A percentile compares a stretch with the other conserved stretches of the same genome.
Conservation (phyloP, 2,888 invertebrate genomes). For the Apodemia mormo region DNA sequence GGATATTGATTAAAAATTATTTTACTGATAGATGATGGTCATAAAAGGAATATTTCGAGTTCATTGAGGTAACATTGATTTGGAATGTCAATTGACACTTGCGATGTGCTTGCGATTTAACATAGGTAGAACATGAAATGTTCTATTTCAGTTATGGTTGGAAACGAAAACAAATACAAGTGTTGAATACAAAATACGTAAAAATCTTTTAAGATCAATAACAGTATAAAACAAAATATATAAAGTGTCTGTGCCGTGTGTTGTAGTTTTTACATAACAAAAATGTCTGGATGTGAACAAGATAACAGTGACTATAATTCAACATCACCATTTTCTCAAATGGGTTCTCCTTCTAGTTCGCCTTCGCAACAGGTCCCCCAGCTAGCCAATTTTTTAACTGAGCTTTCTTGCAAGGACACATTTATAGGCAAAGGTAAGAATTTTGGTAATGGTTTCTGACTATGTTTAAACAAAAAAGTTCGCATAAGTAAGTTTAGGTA, state of each 20-base stretch:
- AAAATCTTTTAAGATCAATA: background rate
- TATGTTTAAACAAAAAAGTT: too few relatives aligned
- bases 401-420: slow-evolving; percentile 53
- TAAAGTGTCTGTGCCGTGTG: background rate
- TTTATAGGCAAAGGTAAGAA: slow-evolving; percentile 32
- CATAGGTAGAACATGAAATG: too few relatives aligned
- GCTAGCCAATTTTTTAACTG: slow-evolving; percentile 55
- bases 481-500: too few relatives aligned
- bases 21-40: too few relatives aligned
- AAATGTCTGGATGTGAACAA: slow-evolving; percentile 52
- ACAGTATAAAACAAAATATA: background rate
- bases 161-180: background rate
- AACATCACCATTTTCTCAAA: slow-evolving; percentile 53
- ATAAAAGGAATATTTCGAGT: background rate
- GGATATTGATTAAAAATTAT: too few relatives aligned
- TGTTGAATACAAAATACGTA: background rate
- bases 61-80: too few relatives aligned
- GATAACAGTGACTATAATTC: slow-evolving; percentile 60
- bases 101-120: too few relatives aligned
- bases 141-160: background rate
- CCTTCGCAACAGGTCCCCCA: slow-evolving; percentile 69
- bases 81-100: too few relatives aligned
- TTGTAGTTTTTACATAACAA: slow-evolving; percentile 7
- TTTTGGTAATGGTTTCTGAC: background rate
- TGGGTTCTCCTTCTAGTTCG: slow-evolving; percentile 59